Evolutionary conservation across 2,888 invertebrate species (phyloP), one percentile per base, ranked within the genome.

Genomic region (Dioctria rufipes): DNA sequence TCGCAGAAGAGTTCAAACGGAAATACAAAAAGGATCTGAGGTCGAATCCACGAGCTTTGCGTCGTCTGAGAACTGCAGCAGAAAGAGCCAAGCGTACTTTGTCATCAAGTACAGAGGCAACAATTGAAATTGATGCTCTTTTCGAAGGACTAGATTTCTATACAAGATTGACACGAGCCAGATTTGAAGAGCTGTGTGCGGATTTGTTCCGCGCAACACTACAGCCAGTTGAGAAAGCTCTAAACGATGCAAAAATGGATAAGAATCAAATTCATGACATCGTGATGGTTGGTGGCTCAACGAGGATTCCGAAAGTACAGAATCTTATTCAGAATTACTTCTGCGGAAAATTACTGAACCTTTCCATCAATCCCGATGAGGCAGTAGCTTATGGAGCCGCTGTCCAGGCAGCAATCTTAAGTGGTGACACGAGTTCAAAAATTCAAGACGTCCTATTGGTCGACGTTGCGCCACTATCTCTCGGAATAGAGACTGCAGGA

Each of bases 1-100:
- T 96, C 84, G 93, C 94, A 3, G 93, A 95, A 85, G 95, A 95
- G 88, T 94, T 97, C 92, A 93, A 96, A 91, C 91, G 93, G 42
- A 93, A 93, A 86, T 92, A 90, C 89, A 92, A 91, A 84, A 93
- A 94, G 87, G 94, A 95, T 85, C 84, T 95, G 82, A 86, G 89
- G 39, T 86, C 86, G 42, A 93, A 93, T 87, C 90, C 92, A 11
- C 90, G 93, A 83, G 92, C 79, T 11, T 86, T 94, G 66, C 89
- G 94, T 73, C 91, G 94, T 80, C 88, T 94, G 78, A 90, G 94
- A 86, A 94, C 93, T 1, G 94, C 94, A 11, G 94, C 94, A 80
- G 94, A 94, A 89, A 90, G 93, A 84, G 94, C 94, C 13, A 94
- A 94, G 86, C 91, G 94, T 79, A 94, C 94, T 3, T 88, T 94